phyloP scores from a whole-genome alignment of 2,113 vertebrate genomes.

The Rhegmatorhina hoffmannsi region DNA sequence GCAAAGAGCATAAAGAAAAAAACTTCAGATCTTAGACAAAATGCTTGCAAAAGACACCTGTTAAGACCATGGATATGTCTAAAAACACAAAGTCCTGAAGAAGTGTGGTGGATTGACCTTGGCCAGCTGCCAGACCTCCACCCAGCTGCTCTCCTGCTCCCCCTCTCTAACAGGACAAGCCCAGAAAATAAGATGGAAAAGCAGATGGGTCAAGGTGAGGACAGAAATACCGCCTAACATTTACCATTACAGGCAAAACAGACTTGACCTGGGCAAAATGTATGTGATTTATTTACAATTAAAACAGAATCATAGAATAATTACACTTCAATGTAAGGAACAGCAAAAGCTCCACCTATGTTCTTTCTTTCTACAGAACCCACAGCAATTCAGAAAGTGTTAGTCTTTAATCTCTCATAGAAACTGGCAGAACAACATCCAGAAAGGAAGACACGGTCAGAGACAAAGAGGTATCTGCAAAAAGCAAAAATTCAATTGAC shows the following conservation, averaged over 20 bases:
- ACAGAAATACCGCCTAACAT: neutral
- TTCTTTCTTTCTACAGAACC: neutral
- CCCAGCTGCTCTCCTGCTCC: rapidly evolving
- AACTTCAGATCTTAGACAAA: neutral
- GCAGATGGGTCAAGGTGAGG: neutral
- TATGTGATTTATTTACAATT: neutral
- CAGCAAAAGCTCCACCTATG: neutral
- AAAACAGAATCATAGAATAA: neutral
- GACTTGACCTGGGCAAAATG: neutral
- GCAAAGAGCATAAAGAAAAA: neutral
- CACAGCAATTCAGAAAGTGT: neutral
- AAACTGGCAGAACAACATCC: neutral
- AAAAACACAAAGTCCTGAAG: neutral
- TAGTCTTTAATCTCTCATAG: neutral
- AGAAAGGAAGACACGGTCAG: neutral
- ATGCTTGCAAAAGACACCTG: neutral
- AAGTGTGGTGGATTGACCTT: rapidly evolving
- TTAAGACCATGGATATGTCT: neutral
- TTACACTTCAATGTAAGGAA: neutral
- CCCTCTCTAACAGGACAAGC: neutral
- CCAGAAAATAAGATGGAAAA: neutral
- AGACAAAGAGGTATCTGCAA: neutral
- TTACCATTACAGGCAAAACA: neutral
- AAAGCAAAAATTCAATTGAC: neutral
- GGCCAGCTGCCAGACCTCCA: neutral